Conservation (phyloP, 2,888 invertebrate species). For the Aleiodes testaceus region DNA sequence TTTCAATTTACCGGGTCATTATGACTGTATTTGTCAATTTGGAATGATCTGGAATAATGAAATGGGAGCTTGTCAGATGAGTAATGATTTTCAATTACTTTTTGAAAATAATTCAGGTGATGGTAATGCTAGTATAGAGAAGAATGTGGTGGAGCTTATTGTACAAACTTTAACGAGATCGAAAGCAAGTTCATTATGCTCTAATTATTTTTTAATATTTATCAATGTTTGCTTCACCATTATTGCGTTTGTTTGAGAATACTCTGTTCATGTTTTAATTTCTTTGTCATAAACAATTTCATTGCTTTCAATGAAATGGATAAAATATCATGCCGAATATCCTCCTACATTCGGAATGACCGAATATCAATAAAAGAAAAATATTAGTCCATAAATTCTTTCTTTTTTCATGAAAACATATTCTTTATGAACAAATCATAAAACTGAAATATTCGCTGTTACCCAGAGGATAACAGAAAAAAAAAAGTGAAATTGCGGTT, state of each 20-base stretch:
- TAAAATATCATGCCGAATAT: too few relatives aligned
- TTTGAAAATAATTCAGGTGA: slow-evolving; percentile 39
- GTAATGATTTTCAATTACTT: slow-evolving; percentile 46
- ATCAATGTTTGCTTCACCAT: not conserved
- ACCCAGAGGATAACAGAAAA: too few relatives aligned
- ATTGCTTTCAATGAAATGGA: not conserved
- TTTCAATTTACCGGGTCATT: slow-evolving; percentile 75
- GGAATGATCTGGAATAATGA: slow-evolving; percentile 55
- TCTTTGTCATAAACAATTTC: not conserved
- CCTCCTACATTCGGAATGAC: too few relatives aligned
- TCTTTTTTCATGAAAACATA: too few relatives aligned
- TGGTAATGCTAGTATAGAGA: slow-evolving; percentile 27
- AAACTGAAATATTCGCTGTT: too few relatives aligned
- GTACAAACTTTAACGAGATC: slow-evolving; percentile 49
- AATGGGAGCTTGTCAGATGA: slow-evolving; percentile 49
- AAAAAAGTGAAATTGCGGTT: too few relatives aligned
- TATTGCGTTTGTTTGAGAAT: not conserved
- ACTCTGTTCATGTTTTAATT: not conserved
- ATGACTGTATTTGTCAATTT: slow-evolving; percentile 58
- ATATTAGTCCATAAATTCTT: too few relatives aligned
- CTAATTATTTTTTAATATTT: not conserved
- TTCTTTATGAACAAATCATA: too few relatives aligned
- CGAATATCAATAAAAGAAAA: too few relatives aligned
- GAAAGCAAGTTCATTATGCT: slow-evolving; percentile 25
- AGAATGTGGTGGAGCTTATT: slow-evolving; percentile 45